A percentile compares a stretch with the other conserved stretches of the same genome.
Conservation (phyloP, 2,797 vertebrate species). For the Cyclura pinguis region DNA sequence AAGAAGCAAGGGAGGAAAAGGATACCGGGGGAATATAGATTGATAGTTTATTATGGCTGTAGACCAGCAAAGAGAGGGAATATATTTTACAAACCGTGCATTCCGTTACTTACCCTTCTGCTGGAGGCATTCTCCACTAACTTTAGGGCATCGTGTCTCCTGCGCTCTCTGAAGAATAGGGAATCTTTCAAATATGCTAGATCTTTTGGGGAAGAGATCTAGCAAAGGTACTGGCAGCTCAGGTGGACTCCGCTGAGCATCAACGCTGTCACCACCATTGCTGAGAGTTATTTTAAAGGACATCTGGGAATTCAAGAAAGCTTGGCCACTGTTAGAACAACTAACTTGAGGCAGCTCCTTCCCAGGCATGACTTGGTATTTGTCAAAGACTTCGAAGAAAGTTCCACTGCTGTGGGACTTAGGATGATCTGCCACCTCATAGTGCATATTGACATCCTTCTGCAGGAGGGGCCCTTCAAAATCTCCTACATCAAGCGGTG, state of each 20-base stretch:
- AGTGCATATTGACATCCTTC: conserved; percentile 74
- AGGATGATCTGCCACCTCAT: conserved; percentile 74
- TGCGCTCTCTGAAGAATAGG: conserved; percentile 63
- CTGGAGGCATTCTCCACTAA: conserved; percentile 69
- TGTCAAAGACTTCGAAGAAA: conserved; percentile 55
- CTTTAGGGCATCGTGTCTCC: conserved; percentile 67
- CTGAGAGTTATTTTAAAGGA: conserved; percentile 77
- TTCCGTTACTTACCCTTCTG: conserved; percentile 74
- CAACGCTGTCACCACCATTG: conserved; percentile 47
- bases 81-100: neutral
- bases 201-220: conserved; percentile 67
- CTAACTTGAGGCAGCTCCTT: conserved; percentile 55
- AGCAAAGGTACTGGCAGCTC: conserved; percentile 71
- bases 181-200: conserved; percentile 74
- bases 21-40: neutral
- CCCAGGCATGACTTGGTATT: conserved; percentile 53
- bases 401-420: conserved; percentile 55
- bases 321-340: conserved; percentile 46
- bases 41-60: too few species aligned
- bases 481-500: conserved; percentile 50
- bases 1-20: neutral
- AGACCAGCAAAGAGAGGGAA: neutral
- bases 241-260: conserved; percentile 62
- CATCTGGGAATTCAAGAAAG: conserved; percentile 70
- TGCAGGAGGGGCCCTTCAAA: conserved; percentile 24